These are phyloP conservation scores for Enteromius afrohamiltoni DNA, from an alignment of 2,797 vertebrate genomes.

Conservation along the genomic window DNA sequence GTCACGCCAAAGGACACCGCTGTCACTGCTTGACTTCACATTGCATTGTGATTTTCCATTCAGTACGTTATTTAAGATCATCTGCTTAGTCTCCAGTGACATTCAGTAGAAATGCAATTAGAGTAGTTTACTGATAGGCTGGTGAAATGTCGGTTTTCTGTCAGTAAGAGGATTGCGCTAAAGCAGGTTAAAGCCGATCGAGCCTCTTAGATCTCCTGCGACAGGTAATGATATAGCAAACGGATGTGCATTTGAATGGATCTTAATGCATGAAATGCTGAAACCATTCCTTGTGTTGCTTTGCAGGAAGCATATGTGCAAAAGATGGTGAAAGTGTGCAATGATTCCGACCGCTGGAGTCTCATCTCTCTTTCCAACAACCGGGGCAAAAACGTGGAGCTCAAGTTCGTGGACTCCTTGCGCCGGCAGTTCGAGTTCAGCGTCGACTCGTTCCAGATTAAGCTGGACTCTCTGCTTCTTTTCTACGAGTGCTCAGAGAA, in stretches of 20 bases:
- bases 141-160: slow-evolving; percentile 68
- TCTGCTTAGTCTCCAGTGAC: not conserved
- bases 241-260: not conserved
- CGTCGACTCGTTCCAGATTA: slow-evolving; percentile 98
- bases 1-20: not conserved
- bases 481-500: slow-evolving; percentile 99
- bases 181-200: slow-evolving; percentile 75
- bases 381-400: slow-evolving; percentile 98
- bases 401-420: slow-evolving; percentile 98
- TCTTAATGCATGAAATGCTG: not conserved
- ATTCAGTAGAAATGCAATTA: slow-evolving; percentile 55
- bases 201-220: slow-evolving; percentile 58
- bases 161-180: slow-evolving; percentile 76
- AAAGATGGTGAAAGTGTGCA: slow-evolving; percentile 99
- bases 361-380: slow-evolving; percentile 99
- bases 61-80: not conserved
- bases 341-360: slow-evolving; percentile 98
- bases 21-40: not conserved
- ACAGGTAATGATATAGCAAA: not conserved
- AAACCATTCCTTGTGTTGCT: not conserved
- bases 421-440: slow-evolving; percentile 99
- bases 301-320: slow-evolving; percentile 96
- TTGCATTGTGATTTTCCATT: slow-evolving; percentile 33
- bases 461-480: slow-evolving; percentile 95
- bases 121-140: slow-evolving; percentile 65